Evolutionary conservation across 2,797 vertebrate species (phyloP).

Genomic region (Oryzias dopingdopingensis): DNA sequence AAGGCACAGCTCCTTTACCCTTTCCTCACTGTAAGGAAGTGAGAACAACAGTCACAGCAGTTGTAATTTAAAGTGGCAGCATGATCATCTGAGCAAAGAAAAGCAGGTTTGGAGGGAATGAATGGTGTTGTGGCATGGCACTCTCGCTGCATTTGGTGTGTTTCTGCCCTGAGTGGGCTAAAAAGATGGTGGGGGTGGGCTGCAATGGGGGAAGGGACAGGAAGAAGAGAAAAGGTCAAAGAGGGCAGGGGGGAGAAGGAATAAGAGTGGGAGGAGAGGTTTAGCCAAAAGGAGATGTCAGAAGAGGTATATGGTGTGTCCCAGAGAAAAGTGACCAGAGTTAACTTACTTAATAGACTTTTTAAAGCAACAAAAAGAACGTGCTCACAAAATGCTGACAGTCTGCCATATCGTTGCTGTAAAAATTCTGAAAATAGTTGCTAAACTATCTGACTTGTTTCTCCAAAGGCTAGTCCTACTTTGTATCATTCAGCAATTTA

Average conservation of each 20-base stretch:
- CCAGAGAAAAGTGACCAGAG: conserved; percentile 15
- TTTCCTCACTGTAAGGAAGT: conserved; percentile 28
- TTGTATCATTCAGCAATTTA: conserved; percentile 17
- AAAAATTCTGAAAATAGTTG: conserved; percentile 2
- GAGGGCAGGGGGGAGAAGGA: conserved; percentile 55
- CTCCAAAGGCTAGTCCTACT: conserved; percentile 13
- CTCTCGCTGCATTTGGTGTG: conserved; percentile 68
- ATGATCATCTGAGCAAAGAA: conserved; percentile 51
- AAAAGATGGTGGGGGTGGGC: conserved; percentile 63
- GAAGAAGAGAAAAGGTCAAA: conserved; percentile 69
- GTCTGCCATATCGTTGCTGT: neutral
- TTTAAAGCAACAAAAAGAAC: neutral
- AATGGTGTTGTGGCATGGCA: conserved; percentile 47
- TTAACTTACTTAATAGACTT: conserved; percentile 10
- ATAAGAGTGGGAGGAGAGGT: conserved; percentile 47
- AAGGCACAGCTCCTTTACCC: conserved; percentile 12
- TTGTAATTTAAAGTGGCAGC: conserved; percentile 48
- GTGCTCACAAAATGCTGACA: neutral
- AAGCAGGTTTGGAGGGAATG: conserved; percentile 50
- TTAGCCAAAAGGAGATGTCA: conserved; percentile 52
- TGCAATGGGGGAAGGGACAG: conserved; percentile 66
- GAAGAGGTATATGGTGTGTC: conserved; percentile 24
- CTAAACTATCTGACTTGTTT: conserved; percentile 7
- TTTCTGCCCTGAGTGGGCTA: conserved; percentile 61
- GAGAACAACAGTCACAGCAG: conserved; percentile 31